These are phyloP conservation scores for Lota lota DNA, from an alignment of 2,113 vertebrate species.

Conservation along the genomic window DNA sequence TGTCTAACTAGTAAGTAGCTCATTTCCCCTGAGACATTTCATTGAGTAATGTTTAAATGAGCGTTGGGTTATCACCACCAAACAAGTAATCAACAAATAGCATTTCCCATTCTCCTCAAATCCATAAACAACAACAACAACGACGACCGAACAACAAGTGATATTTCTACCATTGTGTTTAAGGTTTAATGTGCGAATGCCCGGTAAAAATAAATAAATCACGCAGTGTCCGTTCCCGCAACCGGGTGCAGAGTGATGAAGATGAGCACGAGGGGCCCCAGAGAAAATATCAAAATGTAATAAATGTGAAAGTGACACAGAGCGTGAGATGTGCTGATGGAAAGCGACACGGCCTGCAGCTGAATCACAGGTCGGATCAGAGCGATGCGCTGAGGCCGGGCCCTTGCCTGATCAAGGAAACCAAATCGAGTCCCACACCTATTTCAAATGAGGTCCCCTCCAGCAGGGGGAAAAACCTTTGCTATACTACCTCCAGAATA, in stretches of 20 bases:
- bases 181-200: too few relatives aligned
- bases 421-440: slow-evolving; percentile 23
- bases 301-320: slow-evolving; percentile 13
- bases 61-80: too few relatives aligned
- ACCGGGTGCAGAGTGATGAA: not conserved
- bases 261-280: not conserved
- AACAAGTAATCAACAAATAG: too few relatives aligned
- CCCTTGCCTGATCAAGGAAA: slow-evolving; percentile 43
- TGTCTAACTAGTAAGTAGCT: too few relatives aligned
- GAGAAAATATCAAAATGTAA: not conserved
- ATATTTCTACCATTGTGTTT: too few relatives aligned
- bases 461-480: slow-evolving; percentile 8
- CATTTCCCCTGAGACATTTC: too few relatives aligned
- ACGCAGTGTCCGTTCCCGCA: not conserved
- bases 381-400: slow-evolving; percentile 14
- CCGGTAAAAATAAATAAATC: too few relatives aligned
- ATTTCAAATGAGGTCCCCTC: slow-evolving; percentile 3
- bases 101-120: too few relatives aligned
- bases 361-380: slow-evolving; percentile 21
- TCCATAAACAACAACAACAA: too few relatives aligned
- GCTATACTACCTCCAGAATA: too few relatives aligned
- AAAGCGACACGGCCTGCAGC: slow-evolving; percentile 3
- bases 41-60: too few relatives aligned
- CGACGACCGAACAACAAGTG: too few relatives aligned
- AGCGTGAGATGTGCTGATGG: slow-evolving; percentile 2